A percentile compares a stretch with the other conserved stretches of the same genome.
Conservation (phyloP, 2,888 invertebrate genomes). For the Agrotis segetum region DNA sequence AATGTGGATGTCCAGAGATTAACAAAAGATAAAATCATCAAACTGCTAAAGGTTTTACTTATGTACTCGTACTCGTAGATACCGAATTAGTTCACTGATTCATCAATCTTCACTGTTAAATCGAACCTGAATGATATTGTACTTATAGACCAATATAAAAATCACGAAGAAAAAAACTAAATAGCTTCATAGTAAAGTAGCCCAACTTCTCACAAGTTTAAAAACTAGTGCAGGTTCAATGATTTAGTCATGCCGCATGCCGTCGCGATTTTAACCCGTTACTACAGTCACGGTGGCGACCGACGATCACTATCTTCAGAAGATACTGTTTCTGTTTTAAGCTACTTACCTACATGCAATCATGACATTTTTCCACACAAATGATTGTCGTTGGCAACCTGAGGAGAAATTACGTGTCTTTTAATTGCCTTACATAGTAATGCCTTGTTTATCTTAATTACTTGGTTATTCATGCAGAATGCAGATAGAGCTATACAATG, state of each 20-base stretch:
- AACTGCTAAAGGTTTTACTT: too few relatives aligned
- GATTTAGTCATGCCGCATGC: not conserved
- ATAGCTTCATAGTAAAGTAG: not conserved
- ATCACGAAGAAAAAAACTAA: too few relatives aligned
- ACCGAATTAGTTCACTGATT: too few relatives aligned
- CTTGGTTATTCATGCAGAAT: slow-evolving; percentile 10
- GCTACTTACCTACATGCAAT: slow-evolving; percentile 29
- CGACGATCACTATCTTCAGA: not conserved
- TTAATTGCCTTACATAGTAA: slow-evolving; percentile 25
- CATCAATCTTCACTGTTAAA: too few relatives aligned
- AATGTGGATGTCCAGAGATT: too few relatives aligned
- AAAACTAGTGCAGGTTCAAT: slow-evolving; percentile 2
- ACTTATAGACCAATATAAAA: too few relatives aligned
- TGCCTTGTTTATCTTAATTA: slow-evolving; percentile 18
- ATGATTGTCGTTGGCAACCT: slow-evolving; percentile 12
- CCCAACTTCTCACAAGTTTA: not conserved
- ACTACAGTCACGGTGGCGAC: not conserved
- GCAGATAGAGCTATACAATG: too few relatives aligned
- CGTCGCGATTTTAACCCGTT: not conserved
- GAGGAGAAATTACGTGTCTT: slow-evolving; percentile 37
- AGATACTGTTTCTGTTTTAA: slow-evolving; percentile 23
- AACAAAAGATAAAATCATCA: too few relatives aligned
- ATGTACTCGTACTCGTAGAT: too few relatives aligned
- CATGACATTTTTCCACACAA: slow-evolving; percentile 24
- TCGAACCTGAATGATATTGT: too few relatives aligned